Evolutionary conservation across 2,113 vertebrate species (phyloP).

Genomic region (Amphiprion ocellaris): DNA sequence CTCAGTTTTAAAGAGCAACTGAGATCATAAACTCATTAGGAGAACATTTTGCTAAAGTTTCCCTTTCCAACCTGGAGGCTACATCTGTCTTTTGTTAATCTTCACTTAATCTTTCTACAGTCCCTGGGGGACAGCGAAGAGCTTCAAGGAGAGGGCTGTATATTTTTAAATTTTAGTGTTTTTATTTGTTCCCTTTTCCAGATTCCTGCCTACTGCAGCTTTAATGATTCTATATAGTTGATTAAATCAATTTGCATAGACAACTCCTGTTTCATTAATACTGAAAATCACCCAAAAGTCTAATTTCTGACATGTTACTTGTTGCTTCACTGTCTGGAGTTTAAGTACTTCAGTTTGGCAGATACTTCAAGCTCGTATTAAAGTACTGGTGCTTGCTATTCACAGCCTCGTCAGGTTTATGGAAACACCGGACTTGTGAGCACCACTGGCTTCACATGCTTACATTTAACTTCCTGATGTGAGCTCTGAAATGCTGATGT

Average conservation of each 20-base stretch:
- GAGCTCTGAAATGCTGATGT: slow-evolving; percentile 84
- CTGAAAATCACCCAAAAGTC: not conserved
- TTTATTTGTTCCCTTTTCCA: too few relatives aligned
- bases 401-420: not conserved
- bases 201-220: too few relatives aligned
- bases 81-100: too few relatives aligned
- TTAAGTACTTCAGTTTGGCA: not conserved
- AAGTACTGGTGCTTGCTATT: not conserved
- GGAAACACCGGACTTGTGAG: not conserved
- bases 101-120: too few relatives aligned
- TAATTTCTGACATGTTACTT: not conserved
- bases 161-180: too few relatives aligned
- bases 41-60: too few relatives aligned
- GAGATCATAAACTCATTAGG: too few relatives aligned
- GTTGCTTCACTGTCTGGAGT: not conserved
- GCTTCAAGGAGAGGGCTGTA: too few relatives aligned
- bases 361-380: too few relatives aligned
- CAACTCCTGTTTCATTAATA: not conserved
- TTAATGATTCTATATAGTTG: not conserved
- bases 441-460: not conserved
- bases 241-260: not conserved
- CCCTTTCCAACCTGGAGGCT: too few relatives aligned
- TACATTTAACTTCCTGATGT: slow-evolving; percentile 37
- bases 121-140: too few relatives aligned
- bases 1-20: too few relatives aligned